Percentiles rank a stretch among this genome's conserved stretches.
Evolutionary conservation across 2,797 vertebrate species (phyloP).

Genomic region (Myoxocephalus aenaeus): DNA sequence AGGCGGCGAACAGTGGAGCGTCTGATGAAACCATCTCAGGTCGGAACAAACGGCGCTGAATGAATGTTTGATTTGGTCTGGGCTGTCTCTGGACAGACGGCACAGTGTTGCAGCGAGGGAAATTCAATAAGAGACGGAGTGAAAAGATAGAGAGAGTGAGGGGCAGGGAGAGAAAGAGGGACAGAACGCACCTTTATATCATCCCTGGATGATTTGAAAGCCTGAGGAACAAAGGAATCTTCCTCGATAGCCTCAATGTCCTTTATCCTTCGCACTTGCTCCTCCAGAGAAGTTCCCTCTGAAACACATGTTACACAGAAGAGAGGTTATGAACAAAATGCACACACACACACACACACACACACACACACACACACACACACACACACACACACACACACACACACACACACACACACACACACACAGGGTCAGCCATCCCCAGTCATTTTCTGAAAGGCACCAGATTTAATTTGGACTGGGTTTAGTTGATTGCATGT

Average conservation of each 20-base stretch:
- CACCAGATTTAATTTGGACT: slow-evolving; percentile 63
- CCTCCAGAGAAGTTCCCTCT: slow-evolving; percentile 92
- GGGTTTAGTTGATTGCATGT: slow-evolving; percentile 52
- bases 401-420: slow-evolving; percentile 2
- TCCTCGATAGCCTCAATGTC: slow-evolving; percentile 98
- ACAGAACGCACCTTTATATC: slow-evolving; percentile 89
- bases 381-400: slow-evolving; percentile 18
- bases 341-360: slow-evolving; percentile 34
- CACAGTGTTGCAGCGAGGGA: slow-evolving; percentile 62
- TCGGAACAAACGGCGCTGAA: slow-evolving; percentile 78
- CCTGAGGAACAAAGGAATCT: slow-evolving; percentile 96
- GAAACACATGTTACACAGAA: slow-evolving; percentile 75
- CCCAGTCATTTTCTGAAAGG: slow-evolving; percentile 64
- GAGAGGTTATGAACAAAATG: slow-evolving; percentile 65
- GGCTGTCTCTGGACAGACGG: slow-evolving; percentile 81
- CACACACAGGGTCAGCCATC: slow-evolving; percentile 35
- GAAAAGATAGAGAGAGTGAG: slow-evolving; percentile 76
- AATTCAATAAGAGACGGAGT: slow-evolving; percentile 84
- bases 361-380: slow-evolving; percentile 29
- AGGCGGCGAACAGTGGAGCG: slow-evolving; percentile 62
- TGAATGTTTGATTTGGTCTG: slow-evolving; percentile 85
- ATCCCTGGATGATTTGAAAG: slow-evolving; percentile 96
- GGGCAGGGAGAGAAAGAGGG: slow-evolving; percentile 67
- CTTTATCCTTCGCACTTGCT: slow-evolving; percentile 96
- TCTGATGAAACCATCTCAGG: slow-evolving; percentile 75